Evolutionary conservation across 2,888 invertebrate genomes (phyloP), one percentile per base, ranked within the genome.

Genomic region (Ariolimax columbianus): DNA sequence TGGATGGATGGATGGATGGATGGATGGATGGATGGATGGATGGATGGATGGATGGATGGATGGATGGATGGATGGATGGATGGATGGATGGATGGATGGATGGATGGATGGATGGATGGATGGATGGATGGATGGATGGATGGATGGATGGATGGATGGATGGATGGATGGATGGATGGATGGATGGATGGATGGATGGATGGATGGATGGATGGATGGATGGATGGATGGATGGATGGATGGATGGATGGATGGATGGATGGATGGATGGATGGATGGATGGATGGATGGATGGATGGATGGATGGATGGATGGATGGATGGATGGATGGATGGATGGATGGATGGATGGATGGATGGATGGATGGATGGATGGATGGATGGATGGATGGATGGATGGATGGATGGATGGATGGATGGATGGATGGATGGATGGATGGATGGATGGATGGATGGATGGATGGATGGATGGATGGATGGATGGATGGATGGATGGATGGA

Each of bases 101-200:
- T 63, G 63, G 63, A 63, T 63, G 63, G 63, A 63, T 63, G 63
- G 63, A 63, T 63, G 63, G 63, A 63, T 63, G 63, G 63, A 63
- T 63, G 63, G 63, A 63, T 63, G 63, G 63, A 63, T 63, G 63
- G 63, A 63, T 63, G 63, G 63, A 63, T 63, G 63, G 63, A 63
- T 63, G 63, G 63, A 63, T 63, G 63, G 63, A 63, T 55, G 0
- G 36, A 59, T 33, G 51, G 51, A 33, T 55, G 51, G 40, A 43
- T 36, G 26, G 23, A 63, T 26, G 63, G 1, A 63, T 63, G 17
- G 63, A 63, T 26, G 26, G 17, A 17, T 63, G 63, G 23, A 23
- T 26, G 63, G 26, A 63, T 51, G 17, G 17, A 51, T 51, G 7
- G 17, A 17, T 11, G 7, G 17, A 51, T 7, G 17, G 51, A 51